Evolutionary conservation across 1,140 invertebrate genomes (phyloP), one percentile per base, ranked within the genome.

Genomic region (Hermatobates lingyangjiaoensis): DNA sequence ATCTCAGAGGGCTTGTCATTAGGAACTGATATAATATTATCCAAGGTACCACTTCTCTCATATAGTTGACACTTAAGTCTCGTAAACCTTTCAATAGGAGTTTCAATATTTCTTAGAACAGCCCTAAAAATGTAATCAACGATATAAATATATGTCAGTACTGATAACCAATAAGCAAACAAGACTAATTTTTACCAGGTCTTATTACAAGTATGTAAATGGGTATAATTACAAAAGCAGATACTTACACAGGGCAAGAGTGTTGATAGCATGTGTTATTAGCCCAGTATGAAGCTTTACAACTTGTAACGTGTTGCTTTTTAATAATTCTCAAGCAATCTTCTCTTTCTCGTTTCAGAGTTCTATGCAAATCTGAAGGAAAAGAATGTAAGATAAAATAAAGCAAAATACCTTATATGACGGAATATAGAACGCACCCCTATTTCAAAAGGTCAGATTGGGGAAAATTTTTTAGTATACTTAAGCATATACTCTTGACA

Each of bases 1-100:
- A 52, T 20, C 21, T 46, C 64, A 5, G 70, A 60, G 1, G 72
- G 70, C 0, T 61, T 64, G 2, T 69, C 54, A 49, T 53, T 57
- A 7, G 57, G 27, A 45, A 23, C 27, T n/a, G 42, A 10, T 38
- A 26, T 53, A 21, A 28, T 34, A 4, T 23, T 28, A 23, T 44
- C 23, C 14, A 27, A 42, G n/a, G 27, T 15, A n/a, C 24, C 26
- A n/a, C 30, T 47, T 27, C 26, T 7, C 15, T 39, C 34, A 27
- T 45, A 26, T 1, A 49, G 21, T 1, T 34, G 34, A 48, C 53
- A 50, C 26, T 28, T 45, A 23, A 38, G 21, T 27, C 38, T 42
- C 25, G 23, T 20, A 44, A 21, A 23, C 18, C 7, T n/a, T 18
- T 51, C 50, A 2, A 15, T 27, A 5, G 18, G 28, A 7, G 12